Base-by-base conservation (phyloP, 2,113 vertebrate species). In the Varanus komodoensis region DNA sequence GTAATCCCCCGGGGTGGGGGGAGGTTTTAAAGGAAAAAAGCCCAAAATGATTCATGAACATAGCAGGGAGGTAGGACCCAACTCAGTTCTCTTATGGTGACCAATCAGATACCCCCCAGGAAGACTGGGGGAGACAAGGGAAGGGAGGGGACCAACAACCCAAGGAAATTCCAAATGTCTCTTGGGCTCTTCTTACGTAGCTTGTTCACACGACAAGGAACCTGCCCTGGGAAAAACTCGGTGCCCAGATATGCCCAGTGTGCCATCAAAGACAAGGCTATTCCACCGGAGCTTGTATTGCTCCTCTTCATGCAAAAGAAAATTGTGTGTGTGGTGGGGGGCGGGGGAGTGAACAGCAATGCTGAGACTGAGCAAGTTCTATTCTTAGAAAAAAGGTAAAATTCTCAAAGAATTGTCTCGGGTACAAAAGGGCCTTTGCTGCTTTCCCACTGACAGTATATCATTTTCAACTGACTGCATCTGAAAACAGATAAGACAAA, bases 401-500 rank as follows among this genome's bases (percentile, higher is more conserved):
- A 3, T 89, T 87, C 2, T 68, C 75, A 44, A 50, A 90, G 75
- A 61, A 80, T 93, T 9, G 78, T 74, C 14, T 1, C 0, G 57
- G 86, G 7, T 15, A 75, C 34, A 87, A 52, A 50, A 29, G 87
- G 68, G 0, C 87, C 27, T 74, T 57, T 87, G 74, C 84, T 64
- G 12, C 91, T 90, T 92, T 83, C 57, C 83, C 86, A 21, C 54
- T 92, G 89, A 3, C 23, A 69, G 8, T 8, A 34, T 75, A 78
- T 88, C 86, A 83, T 95, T 80, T 29, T 83, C 71, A 81, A 44
- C 73, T 90, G 87, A 73, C 78, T 86, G 12, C 61, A 89, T 83
- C 89, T 91, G 83, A 21, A 90, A 93, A 94, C 86, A 15, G 29
- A 23, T 75, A 82, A 92, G 78, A 52, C 44, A 87, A 93, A 91